Evolutionary conservation across 64 coral and sea anemone species (phyloP).

Genomic region (Pocillopora damicornis): DNA sequence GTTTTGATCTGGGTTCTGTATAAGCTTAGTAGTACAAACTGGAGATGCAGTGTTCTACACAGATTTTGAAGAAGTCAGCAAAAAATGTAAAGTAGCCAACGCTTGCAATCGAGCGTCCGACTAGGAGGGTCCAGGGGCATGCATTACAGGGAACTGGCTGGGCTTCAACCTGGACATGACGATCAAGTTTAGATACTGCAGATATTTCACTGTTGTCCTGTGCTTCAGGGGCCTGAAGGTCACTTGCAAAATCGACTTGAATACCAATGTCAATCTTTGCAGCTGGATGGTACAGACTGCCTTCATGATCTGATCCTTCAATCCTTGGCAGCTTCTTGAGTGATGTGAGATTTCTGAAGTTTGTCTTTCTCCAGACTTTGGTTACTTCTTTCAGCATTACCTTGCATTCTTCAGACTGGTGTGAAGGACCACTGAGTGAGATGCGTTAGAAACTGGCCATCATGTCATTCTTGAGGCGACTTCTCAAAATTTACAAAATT

Average conservation of each 20-base stretch:
- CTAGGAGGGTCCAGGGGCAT: too few species aligned
- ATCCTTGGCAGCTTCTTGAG: constrained; percentile 2
- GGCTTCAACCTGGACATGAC: constrained; percentile 1
- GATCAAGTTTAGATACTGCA: not conserved
- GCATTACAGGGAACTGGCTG: too few species aligned
- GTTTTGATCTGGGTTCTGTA: too few species aligned
- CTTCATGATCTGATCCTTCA: not conserved
- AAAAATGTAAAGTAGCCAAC: too few species aligned
- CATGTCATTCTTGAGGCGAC: too few species aligned
- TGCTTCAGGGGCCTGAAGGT: not conserved
- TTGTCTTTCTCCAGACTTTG: constrained; percentile 25
- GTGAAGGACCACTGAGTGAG: not conserved
- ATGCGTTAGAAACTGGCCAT: too few species aligned
- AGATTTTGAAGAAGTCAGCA: too few species aligned
- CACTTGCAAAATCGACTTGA: not conserved
- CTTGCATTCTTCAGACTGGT: constrained; percentile 21
- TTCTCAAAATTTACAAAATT: not conserved
- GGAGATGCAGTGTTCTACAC: too few species aligned
- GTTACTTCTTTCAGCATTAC: constrained; percentile 21
- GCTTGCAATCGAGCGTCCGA: too few species aligned
- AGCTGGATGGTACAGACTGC: not conserved
- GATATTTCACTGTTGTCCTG: not conserved
- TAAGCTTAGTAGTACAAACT: too few species aligned
- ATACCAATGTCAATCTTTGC: constrained; percentile 4
- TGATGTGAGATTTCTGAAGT: constrained; percentile 12